These are phyloP conservation scores for Tipula vernalis DNA, from an alignment of 2,888 invertebrate species.

Conservation along the genomic window DNA sequence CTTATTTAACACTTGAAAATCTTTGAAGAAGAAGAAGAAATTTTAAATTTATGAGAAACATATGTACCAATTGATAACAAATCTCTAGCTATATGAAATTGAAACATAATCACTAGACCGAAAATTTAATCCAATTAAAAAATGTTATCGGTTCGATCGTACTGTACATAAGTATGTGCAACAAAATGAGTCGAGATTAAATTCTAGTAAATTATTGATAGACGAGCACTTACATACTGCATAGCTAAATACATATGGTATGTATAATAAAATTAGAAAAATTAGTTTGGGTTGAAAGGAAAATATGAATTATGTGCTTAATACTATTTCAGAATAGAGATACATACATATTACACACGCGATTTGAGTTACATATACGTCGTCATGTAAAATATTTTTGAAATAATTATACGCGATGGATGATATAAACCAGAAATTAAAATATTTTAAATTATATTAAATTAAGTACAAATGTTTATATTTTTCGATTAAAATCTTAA, in stretches of 20 bases:
- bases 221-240: too few species aligned
- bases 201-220: neutral
- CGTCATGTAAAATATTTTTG: neutral
- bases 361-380: neutral
- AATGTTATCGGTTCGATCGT: neutral
- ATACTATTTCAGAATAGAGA: neutral
- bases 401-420: neutral
- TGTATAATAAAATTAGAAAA: neutral
- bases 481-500: neutral
- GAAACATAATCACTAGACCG: neutral
- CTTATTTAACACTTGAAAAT: neutral
- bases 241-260: neutral
- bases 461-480: neutral
- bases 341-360: neutral
- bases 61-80: neutral
- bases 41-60: neutral
- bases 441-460: neutral
- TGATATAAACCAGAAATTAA: neutral
- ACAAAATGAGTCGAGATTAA: neutral
- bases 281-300: neutral
- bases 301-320: neutral
- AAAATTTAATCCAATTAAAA: neutral
- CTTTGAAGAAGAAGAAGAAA: neutral
- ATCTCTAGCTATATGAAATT: neutral
- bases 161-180: neutral